phyloP scores from a whole-genome alignment of 1,140 invertebrate species.

The Macrobrachium rosenbergii region DNA sequence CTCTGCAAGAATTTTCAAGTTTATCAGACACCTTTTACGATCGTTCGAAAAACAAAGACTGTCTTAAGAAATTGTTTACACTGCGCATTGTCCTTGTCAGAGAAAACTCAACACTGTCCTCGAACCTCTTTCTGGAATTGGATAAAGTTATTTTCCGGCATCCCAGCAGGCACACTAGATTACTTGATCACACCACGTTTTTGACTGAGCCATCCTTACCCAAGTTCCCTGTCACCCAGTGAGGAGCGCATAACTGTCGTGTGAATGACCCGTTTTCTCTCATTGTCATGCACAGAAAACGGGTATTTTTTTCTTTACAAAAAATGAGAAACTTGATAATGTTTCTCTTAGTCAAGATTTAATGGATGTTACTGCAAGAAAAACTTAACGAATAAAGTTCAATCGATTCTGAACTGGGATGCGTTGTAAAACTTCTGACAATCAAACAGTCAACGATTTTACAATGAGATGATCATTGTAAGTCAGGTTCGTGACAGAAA shows the following conservation, averaged over 20 bases:
- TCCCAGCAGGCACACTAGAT: neutral
- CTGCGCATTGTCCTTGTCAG: neutral
- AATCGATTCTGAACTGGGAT: neutral
- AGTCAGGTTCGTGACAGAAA: neutral
- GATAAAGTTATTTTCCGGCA: neutral
- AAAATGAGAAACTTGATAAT: neutral
- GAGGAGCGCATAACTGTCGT: too few species aligned
- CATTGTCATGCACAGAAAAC: conserved; percentile 31
- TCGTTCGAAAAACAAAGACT: neutral
- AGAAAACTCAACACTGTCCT: neutral
- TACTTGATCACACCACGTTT: conserved; percentile 14
- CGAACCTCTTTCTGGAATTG: neutral
- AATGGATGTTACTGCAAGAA: too few species aligned
- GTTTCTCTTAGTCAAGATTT: too few species aligned
- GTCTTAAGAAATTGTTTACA: neutral
- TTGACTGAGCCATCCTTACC: neutral
- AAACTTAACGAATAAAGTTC: too few species aligned
- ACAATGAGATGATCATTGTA: neutral
- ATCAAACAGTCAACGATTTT: neutral
- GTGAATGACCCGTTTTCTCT: conserved; percentile 34
- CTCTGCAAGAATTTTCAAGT: neutral
- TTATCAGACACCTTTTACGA: neutral
- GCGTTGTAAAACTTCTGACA: neutral
- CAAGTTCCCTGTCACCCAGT: too few species aligned
- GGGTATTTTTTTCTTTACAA: neutral